Evolutionary conservation across 2,888 invertebrate genomes (phyloP).

Genomic region (Chromoteleia sp.): DNA sequence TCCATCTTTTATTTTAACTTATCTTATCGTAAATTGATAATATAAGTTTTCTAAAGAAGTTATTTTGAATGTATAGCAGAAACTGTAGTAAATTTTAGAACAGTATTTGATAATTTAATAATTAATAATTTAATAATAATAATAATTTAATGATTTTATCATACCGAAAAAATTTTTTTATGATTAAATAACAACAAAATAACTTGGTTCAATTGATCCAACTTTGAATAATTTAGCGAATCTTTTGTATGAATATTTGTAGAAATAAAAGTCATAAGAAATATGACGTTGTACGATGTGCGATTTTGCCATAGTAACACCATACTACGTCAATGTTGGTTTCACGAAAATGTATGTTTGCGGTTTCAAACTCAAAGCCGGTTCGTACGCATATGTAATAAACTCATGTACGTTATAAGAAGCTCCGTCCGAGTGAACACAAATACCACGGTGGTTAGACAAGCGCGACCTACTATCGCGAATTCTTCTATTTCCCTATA

Average conservation of each 20-base stretch:
- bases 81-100: too few species aligned
- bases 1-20: constrained; percentile 11
- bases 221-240: too few species aligned
- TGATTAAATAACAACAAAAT: too few species aligned
- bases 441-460: constrained; percentile 64
- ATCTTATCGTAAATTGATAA: constrained; percentile 4
- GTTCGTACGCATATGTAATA: constrained; percentile 34
- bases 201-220: too few species aligned
- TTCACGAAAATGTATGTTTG: constrained; percentile 33
- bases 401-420: constrained; percentile 36
- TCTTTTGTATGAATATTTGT: neutral
- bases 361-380: constrained; percentile 29
- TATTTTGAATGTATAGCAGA: too few species aligned
- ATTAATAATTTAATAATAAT: too few species aligned
- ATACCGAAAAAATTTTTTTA: too few species aligned
- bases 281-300: constrained; percentile 14
- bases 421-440: constrained; percentile 50
- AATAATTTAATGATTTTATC: too few species aligned
- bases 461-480: constrained; percentile 57
- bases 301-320: constrained; percentile 20
- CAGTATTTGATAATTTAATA: too few species aligned
- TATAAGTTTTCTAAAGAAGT: neutral
- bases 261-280: neutral
- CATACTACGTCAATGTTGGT: constrained; percentile 26
- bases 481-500: constrained; percentile 71